Evolutionary conservation across 2,888 invertebrate genomes (phyloP), one percentile per base, ranked within the genome.

Genomic region (Cheilosia vernalis): DNA sequence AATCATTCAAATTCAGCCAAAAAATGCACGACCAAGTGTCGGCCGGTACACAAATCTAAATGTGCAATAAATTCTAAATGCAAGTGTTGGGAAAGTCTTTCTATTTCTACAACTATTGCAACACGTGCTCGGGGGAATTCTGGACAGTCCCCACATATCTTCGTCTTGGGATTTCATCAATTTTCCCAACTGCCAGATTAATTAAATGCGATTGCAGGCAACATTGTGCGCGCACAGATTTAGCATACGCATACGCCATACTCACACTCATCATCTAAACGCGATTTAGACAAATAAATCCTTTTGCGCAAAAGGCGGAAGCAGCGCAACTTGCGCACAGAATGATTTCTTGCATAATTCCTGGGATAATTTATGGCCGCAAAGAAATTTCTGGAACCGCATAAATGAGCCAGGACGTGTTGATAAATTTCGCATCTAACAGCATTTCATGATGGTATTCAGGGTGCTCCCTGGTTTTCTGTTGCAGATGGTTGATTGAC

Each of bases 221-320:
- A 44, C 61, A 73, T 55, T 17, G 33, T 15, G 4, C 49, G 42
- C 33, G 42, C 63, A 63, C 58, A 63, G 56, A 79, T 73, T 67
- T 60, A 66, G n/a, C 42, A 37, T 47, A 64, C 17, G 47, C 55
- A 37, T 47, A 64, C 17, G 47, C 55, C 27, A 27, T 6, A 17
- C 51, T 44, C 51, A 37, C 17, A 42, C 49, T 40, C 76, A 67
- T 61, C 47, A 61, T 61, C 70, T 1, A 9, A 37, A 37, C 21
- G 24, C 5, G n/a, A 4, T 55, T 47, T 61, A 80, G 67, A 81
- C 85, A 85, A 76, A 85, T 85, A 85, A 85, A 81, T 85, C 85
- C 85, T 81, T 80, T 85, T 77, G 85, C 72, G 67, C 51, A 72
- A 27, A 27, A 85, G 81, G 76, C 85, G 85, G 80, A 81, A 81